A percentile compares a stretch with the other conserved stretches of the same genome.
Conservation (phyloP, 2,797 vertebrate species). For the Sebastes steindachneri region DNA sequence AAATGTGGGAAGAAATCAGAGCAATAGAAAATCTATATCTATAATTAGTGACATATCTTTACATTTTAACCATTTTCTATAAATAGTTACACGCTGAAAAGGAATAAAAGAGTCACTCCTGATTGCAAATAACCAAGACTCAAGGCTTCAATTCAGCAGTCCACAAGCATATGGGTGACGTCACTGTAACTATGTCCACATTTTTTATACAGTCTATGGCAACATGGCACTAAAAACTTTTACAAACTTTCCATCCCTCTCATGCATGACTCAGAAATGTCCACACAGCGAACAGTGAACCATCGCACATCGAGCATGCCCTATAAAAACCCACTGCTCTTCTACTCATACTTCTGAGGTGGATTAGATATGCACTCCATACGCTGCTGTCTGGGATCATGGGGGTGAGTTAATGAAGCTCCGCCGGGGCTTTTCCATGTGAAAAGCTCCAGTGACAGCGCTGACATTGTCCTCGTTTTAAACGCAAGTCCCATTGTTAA, state of each 20-base stretch:
- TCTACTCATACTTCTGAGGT: conserved; percentile 43
- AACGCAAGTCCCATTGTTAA: conserved; percentile 58
- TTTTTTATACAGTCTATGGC: background rate
- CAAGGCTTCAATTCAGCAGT: background rate
- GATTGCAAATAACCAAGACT: background rate
- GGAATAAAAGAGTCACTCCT: background rate
- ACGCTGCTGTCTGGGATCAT: conserved; percentile 68
- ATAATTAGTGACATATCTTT: background rate
- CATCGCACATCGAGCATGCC: conserved; percentile 43
- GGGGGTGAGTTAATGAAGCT: conserved; percentile 74
- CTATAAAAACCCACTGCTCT: conserved; percentile 25
- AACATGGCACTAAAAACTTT: background rate
- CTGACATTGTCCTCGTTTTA: conserved; percentile 62
- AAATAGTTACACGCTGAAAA: background rate
- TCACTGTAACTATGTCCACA: background rate
- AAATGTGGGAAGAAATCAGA: conserved; percentile 1
- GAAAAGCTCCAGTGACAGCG: conserved; percentile 57
- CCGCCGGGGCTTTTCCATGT: conserved; percentile 59
- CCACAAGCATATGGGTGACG: background rate
- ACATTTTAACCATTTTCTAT: background rate
- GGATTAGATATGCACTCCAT: conserved; percentile 71
- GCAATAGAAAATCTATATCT: background rate
- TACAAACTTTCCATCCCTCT: background rate
- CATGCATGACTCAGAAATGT: conserved; percentile 7
- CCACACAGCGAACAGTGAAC: conserved; percentile 28